Base-by-base conservation (phyloP, 2,797 vertebrate species). In the Amazona finschi region DNA sequence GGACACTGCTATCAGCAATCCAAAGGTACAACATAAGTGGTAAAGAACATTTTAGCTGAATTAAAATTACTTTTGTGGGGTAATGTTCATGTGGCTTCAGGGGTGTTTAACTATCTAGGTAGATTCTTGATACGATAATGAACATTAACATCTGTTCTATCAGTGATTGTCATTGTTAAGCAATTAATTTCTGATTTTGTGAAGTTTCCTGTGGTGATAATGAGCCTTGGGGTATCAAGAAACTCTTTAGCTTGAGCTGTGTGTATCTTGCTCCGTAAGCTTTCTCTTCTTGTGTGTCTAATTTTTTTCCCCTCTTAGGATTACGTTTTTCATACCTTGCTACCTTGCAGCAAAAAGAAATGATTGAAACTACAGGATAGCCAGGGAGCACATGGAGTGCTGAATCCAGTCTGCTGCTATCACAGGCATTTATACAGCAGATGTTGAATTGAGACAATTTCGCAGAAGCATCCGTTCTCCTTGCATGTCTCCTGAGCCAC, bases 101-200 rank as follows among this genome's bases (percentile, higher is more conserved):
- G 86, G 50, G 38, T 85, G 24, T 70, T 91, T 81, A 66, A 55
- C 50, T 69, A 12, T 50, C 76, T 72, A 90, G 24, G 28, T 31
- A 21, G 50, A 47, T 94, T 81, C 33, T 80, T 58, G 75, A 64
- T 66, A 73, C 47, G 70, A 31, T 72, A 90, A 84, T 72, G 64
- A 91, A 41, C 15, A 8, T 27, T 62, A 86, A 71, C 83, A 94
- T 94, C 82, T 91, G 75, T 76, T 94, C 64, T 79, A 22, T 62
- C 66, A 41, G 60, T 24, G 57, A 67, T 38, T 95, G 77, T 62
- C 69, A 70, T 43, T 76, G 71, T 60, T 84, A 75, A 75, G 70
- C 62, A 88, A 73, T 94, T 85, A 91, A 92, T 94, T 89, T 91
- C 79, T 88, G 88, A 52, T 86, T 78, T 81, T 65, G 33, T 80